phyloP scores from a whole-genome alignment of 2,797 vertebrate genomes.

The Chlorospingus flavigularis region DNA sequence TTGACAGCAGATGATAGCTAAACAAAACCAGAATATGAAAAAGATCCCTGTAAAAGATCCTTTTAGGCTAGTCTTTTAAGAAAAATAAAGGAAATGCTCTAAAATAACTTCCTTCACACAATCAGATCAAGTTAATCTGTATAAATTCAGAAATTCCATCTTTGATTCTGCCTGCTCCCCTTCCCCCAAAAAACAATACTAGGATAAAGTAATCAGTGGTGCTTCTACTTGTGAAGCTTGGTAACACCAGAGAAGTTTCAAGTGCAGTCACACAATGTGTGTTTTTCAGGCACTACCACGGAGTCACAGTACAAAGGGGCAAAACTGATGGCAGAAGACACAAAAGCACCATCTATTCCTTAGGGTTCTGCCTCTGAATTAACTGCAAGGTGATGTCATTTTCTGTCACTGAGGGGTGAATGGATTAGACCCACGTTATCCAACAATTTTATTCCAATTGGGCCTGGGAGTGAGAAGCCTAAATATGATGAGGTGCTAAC shows the following conservation, averaged over 20 bases:
- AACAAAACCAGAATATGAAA: constrained; percentile 64
- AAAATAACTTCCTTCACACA: constrained; percentile 61
- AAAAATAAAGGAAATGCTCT: constrained; percentile 52
- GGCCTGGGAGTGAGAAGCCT: not conserved
- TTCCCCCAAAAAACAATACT: not conserved
- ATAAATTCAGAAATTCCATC: constrained; percentile 46
- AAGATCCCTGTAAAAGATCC: constrained; percentile 49
- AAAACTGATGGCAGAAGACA: not conserved
- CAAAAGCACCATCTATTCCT: not conserved
- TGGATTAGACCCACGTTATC: not conserved
- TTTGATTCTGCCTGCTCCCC: not conserved
- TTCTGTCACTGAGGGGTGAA: not conserved
- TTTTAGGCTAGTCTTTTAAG: constrained; percentile 10
- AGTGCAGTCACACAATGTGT: not conserved
- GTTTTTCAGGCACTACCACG: not conserved
- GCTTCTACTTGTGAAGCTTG: not conserved
- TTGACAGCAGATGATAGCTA: constrained; percentile 50
- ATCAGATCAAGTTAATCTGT: constrained; percentile 42
- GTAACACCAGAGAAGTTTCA: not conserved
- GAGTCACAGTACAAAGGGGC: not conserved
- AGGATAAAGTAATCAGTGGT: not conserved
- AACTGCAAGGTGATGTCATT: not conserved
- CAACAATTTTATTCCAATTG: not conserved
- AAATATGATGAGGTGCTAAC: not conserved
- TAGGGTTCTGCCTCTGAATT: not conserved